Base-by-base conservation (phyloP, 2,113 vertebrate species). In the Malurus cyaneus region DNA sequence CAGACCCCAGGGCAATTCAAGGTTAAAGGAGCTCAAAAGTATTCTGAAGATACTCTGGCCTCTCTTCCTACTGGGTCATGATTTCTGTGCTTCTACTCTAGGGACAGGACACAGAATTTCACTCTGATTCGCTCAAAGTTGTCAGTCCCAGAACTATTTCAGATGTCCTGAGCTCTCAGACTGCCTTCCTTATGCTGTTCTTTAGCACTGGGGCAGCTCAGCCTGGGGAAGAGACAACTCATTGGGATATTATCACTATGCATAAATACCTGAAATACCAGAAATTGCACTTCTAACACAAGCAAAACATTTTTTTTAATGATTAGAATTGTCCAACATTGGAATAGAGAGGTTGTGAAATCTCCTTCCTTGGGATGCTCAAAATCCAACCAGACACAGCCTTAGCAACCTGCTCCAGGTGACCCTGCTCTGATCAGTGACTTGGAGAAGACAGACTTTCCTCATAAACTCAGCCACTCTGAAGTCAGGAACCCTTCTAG, bases 21-120 rank as follows among this genome's bases (percentile, higher is more conserved):
- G 80, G 89, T 91, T 85, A 88, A 87, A 92, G 54, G 34, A 69
- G 39, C 29, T 89, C 73, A 62, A 34, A 91, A 94, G 31, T 28
- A 61, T 85, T 62, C 50, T 69, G 62, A 54, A 94, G 62, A 34
- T 79, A 91, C 80, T 91, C 72, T 72, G 0, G 2, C 26, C 31
- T 76, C 11, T 56, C 44, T 79, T 84, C 25, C 73, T 67, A 49
- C 44, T 61, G 25, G 31, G 44, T 84, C 66, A 52, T 18, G 28
- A 80, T 36, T 93, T 82, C 70, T 84, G 39, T 20, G n/a, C 25
- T 85, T 67, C 46, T 76, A 6, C 25, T 76, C 36, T 26, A 88
- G 70, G 74, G 61, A 89, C 12, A 56, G 44, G 47, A 76, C 53
- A 69, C 12, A 59, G 18, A 82, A 88, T 80, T 92, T 88, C 57